Conservation (phyloP, 2,797 vertebrate species). For the Sebastes ruberrimus region DNA sequence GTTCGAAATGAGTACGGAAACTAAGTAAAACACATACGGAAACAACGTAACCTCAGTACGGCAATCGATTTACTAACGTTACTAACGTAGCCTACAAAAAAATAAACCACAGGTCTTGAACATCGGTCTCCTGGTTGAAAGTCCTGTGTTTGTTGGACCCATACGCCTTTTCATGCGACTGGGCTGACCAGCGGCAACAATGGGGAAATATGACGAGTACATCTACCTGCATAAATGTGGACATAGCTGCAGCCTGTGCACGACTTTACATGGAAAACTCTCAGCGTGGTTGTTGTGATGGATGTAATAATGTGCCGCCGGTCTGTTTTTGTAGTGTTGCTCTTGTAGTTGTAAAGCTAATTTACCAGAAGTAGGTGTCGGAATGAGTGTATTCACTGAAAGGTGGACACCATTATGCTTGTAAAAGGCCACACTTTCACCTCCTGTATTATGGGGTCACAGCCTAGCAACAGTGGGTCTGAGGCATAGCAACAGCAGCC, state of each 20-base stretch:
- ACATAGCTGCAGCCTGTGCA: not conserved
- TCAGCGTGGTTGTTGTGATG: not conserved
- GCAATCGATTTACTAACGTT: accelerated
- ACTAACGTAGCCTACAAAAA: too few relatives aligned
- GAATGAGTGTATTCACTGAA: not conserved
- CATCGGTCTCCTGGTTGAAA: too few relatives aligned
- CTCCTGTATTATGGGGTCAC: conserved; percentile 24
- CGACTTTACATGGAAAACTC: not conserved
- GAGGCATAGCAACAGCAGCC: conserved; percentile 66
- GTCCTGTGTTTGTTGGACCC: too few relatives aligned
- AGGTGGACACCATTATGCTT: not conserved
- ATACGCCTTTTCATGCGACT: not conserved
- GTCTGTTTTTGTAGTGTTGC: not conserved
- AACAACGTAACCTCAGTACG: too few relatives aligned
- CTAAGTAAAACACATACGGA: too few relatives aligned
- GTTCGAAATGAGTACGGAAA: too few relatives aligned
- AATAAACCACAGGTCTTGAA: too few relatives aligned
- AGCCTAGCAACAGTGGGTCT: conserved; percentile 67
- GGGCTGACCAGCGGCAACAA: not conserved
- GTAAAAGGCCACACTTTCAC: conserved; percentile 20
- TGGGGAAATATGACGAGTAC: not conserved
- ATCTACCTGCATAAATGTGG: not conserved
- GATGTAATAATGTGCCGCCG: not conserved
- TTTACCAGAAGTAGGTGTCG: not conserved
- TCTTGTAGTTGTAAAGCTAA: not conserved